These are phyloP conservation scores for Phalloptychus januarius DNA, from an alignment of 2,797 vertebrate species.

Conservation along the genomic window DNA sequence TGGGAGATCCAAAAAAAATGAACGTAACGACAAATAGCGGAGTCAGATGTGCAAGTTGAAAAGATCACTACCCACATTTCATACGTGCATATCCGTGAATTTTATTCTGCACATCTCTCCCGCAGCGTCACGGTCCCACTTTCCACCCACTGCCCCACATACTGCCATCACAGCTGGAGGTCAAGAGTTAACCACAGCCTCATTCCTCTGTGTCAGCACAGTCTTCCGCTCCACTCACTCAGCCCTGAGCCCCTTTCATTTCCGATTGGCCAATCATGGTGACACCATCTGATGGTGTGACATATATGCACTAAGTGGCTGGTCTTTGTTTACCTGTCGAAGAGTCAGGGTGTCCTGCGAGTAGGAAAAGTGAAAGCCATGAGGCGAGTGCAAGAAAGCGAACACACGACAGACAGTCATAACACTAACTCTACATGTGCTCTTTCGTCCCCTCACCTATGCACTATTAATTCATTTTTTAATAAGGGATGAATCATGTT, in stretches of 20 bases:
- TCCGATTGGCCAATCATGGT: conserved; percentile 72
- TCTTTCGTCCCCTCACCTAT: conserved; percentile 77
- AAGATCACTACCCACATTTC: conserved; percentile 46
- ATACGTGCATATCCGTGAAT: conserved; percentile 36
- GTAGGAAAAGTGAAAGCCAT: conserved; percentile 67
- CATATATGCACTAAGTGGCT: conserved; percentile 78
- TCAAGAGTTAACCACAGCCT: conserved; percentile 50
- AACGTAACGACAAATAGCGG: conserved; percentile 44
- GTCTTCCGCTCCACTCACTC: conserved; percentile 56
- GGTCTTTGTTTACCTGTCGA: conserved; percentile 77
- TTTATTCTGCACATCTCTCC: conserved; percentile 27
- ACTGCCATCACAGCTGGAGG: conserved; percentile 33
- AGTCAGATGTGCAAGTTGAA: conserved; percentile 45
- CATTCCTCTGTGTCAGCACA: conserved; percentile 43
- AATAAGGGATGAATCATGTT: conserved; percentile 76
- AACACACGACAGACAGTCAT: conserved; percentile 67
- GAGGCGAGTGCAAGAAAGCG: conserved; percentile 59
- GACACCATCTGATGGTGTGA: conserved; percentile 73
- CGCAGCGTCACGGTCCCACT: conserved; percentile 37
- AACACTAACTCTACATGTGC: conserved; percentile 78
- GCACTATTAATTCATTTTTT: conserved; percentile 74
- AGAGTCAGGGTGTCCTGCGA: conserved; percentile 66
- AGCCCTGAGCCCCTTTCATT: conserved; percentile 63
- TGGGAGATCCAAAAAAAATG: conserved; percentile 65
- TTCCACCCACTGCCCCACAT: neutral